Evolutionary conservation across 2,888 invertebrate genomes (phyloP), one percentile per base, ranked within the genome.

Genomic region (Octodonta nipae): DNA sequence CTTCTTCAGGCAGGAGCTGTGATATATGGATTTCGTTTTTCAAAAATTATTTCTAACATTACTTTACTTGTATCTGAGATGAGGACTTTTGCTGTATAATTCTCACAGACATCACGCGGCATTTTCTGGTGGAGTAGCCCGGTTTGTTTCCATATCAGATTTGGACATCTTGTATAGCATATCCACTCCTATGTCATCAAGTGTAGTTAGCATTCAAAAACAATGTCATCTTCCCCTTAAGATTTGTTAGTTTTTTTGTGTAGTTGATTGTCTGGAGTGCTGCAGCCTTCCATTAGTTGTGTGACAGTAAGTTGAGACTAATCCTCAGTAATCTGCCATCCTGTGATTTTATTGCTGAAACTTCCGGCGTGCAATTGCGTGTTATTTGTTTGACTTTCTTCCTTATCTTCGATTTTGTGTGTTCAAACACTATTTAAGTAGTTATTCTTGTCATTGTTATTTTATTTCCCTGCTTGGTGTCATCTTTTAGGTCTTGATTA

Each of bases 301-400:
- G 20, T 20, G 7, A n/a, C 20, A 20, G 20, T 20, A 20, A n/a
- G 6, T n/a, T 20, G 20, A 20, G 20, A 20, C 20, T 20, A 7
- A n/a, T 20, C 20, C 20, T 20, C 20, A 20, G 20, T 20, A 20
- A n/a, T 20, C 20, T 20, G n/a, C 20, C 20, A 20, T 20, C n/a
- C n/a, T 20, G 7, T 20, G n/a, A 7, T 20, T n/a, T 20, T 20
- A n/a, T 20, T n/a, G 20, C n/a, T 20, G 20, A 7, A n/a, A 6
- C 6, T 20, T 20, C n/a, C n/a, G 20, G 20, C 7, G 20, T 20
- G n/a, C 6, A 20, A n/a, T n/a, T 20, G 20, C 20, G 20, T 20
- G 20, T 20, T 20, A 20, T 20, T n/a, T 20, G 20, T 20, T 20
- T 20, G n/a, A 20, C n/a, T 20, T 20, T 20, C 20, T 20, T 20